phyloP scores from a whole-genome alignment of 2,888 invertebrate species.

The Chymomyza procnemis region DNA sequence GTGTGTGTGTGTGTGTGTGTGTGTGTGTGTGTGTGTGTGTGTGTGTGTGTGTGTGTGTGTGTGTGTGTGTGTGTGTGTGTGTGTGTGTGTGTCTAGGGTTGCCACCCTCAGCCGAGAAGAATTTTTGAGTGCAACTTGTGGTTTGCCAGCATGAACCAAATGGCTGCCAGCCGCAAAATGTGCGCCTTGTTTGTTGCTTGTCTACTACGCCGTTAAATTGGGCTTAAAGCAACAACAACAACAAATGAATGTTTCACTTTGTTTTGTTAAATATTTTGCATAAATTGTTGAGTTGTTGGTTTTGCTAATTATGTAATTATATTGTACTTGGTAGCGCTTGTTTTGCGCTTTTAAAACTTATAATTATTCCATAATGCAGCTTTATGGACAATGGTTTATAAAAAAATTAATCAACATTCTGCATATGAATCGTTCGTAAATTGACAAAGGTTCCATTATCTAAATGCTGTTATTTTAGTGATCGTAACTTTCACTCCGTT shows the following conservation, averaged over 20 bases:
- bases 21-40: conserved; percentile 18
- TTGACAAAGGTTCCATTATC: too few species aligned
- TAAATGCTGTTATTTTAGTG: too few species aligned
- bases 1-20: conserved; percentile 20
- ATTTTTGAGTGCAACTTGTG: conserved; percentile 47
- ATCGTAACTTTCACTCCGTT: too few species aligned
- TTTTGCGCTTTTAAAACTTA: background rate
- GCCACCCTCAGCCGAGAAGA: background rate
- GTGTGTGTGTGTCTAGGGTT: conserved; percentile 11
- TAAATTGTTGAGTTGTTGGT: conserved; percentile 47
- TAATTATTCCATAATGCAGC: too few species aligned
- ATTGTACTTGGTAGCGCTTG: conserved; percentile 16
- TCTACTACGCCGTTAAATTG: conserved; percentile 57
- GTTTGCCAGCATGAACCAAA: conserved; percentile 54
- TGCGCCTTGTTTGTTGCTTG: conserved; percentile 62
- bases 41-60: conserved; percentile 16
- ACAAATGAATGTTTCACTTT: conserved; percentile 25
- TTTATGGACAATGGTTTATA: too few species aligned
- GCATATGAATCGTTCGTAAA: too few species aligned
- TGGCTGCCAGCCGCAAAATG: conserved; percentile 43
- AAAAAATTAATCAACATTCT: too few species aligned
- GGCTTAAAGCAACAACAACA: conserved; percentile 56
- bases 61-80: too few species aligned
- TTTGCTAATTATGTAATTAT: conserved; percentile 60
- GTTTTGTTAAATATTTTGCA: conserved; percentile 53